These are phyloP conservation scores for Campoletis sonorensis DNA, from an alignment of 1,140 invertebrate species.

Conservation along the genomic window DNA sequence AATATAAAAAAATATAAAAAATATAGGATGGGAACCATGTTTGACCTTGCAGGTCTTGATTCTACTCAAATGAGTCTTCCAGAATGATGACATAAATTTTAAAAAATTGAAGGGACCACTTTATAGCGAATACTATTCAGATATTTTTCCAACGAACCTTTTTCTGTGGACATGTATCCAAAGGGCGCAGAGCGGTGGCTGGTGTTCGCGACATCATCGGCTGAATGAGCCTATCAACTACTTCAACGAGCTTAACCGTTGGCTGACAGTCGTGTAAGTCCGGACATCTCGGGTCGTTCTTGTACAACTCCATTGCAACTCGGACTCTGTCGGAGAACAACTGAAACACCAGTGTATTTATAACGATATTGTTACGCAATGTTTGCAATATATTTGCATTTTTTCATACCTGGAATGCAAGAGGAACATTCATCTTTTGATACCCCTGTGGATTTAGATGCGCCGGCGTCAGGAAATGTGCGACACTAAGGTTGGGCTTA, in stretches of 20 bases:
- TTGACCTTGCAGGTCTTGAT: neutral
- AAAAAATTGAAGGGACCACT: neutral
- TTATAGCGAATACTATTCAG: too few species aligned
- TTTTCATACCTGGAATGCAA: slow-evolving; percentile 2
- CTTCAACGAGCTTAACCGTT: slow-evolving; percentile 29
- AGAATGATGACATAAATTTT: neutral
- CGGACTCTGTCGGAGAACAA: slow-evolving; percentile 36
- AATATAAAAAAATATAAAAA: too few species aligned
- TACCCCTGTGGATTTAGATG: slow-evolving; percentile 23
- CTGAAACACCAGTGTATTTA: slow-evolving; percentile 34
- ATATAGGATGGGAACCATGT: neutral
- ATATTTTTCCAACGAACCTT: neutral
- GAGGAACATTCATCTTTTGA: slow-evolving; percentile 18
- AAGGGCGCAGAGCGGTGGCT: slow-evolving; percentile 3
- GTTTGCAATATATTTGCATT: neutral
- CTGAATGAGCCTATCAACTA: slow-evolving; percentile 30
- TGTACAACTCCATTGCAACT: slow-evolving; percentile 42
- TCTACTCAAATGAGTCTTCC: neutral
- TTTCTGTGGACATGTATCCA: slow-evolving; percentile 26
- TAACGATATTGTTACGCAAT: neutral
- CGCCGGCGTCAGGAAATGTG: slow-evolving; percentile 29
- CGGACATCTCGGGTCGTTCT: slow-evolving; percentile 1
- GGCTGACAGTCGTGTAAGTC: slow-evolving; percentile 31
- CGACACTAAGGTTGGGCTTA: slow-evolving; percentile 25
- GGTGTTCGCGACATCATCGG: slow-evolving; percentile 40